A percentile compares a stretch with the other conserved stretches of the same genome.
These are phyloP conservation scores for Drosophila emarginata DNA, from an alignment of 2,888 invertebrate genomes.

Conservation along the genomic window DNA sequence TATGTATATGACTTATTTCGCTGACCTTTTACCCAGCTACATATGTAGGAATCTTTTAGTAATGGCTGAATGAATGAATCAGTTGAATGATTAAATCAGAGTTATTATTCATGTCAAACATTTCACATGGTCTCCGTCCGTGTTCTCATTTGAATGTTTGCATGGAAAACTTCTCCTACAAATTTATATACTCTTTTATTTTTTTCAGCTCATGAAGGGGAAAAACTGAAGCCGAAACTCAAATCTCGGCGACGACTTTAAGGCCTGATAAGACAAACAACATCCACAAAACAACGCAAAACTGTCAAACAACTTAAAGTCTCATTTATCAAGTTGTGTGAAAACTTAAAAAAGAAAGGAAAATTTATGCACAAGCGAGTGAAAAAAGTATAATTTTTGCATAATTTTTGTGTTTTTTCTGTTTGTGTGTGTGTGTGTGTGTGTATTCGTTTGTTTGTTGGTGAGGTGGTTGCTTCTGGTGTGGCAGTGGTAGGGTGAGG, in stretches of 20 bases:
- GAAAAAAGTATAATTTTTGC: slow-evolving; percentile 57
- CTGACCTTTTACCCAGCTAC: no score
- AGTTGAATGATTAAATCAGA: no score
- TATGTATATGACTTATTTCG: no score
- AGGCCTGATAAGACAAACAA: slow-evolving; percentile 60
- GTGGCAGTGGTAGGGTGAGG: background rate
- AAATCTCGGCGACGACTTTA: slow-evolving; percentile 63
- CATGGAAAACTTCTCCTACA: background rate
- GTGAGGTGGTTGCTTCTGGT: background rate
- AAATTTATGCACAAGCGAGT: slow-evolving; percentile 59
- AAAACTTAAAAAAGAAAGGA: slow-evolving; percentile 57
- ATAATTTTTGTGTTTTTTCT: slow-evolving; percentile 55
- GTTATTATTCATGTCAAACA: background rate
- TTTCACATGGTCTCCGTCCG: background rate
- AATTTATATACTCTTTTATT: background rate
- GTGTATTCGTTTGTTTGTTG: slow-evolving; percentile 4
- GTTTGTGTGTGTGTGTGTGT: slow-evolving; percentile 2
- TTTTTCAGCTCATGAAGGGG: background rate
- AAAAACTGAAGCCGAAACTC: slow-evolving; percentile 51
- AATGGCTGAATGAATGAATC: no score
- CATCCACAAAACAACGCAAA: slow-evolving; percentile 30
- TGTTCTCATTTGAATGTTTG: background rate
- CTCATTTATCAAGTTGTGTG: slow-evolving; percentile 77
- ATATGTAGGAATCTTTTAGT: no score
- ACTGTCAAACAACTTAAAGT: slow-evolving; percentile 80